These are phyloP conservation scores for Theristus sp. DNA, from an alignment of 2,888 invertebrate species.

Conservation along the genomic window DNA sequence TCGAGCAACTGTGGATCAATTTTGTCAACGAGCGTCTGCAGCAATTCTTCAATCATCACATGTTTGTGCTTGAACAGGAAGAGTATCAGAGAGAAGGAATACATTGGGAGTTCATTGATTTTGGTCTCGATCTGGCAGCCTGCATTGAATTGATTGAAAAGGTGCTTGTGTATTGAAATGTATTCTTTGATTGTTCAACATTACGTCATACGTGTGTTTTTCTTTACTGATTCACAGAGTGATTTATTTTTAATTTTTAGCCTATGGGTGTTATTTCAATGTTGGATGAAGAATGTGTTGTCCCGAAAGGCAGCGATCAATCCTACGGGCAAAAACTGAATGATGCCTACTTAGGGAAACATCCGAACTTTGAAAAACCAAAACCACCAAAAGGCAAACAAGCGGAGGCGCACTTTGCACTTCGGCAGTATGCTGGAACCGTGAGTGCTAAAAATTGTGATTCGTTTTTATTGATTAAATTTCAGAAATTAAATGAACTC, in stretches of 20 bases:
- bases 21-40: conserved; percentile 95
- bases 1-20: conserved; percentile 96
- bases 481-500: no score
- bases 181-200: no score
- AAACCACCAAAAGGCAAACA: conserved; percentile 33
- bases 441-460: conserved; percentile 43
- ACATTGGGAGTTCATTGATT: conserved; percentile 82
- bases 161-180: conserved; percentile 32
- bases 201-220: background rate
- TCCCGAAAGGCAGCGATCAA: conserved; percentile 28
- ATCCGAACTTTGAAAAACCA: conserved; percentile 30
- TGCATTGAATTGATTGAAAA: conserved; percentile 85
- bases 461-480: no score
- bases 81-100: conserved; percentile 59
- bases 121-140: conserved; percentile 82
- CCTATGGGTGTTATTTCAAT: conserved; percentile 30
- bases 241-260: conserved; percentile 13
- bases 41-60: conserved; percentile 95
- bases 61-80: conserved; percentile 84
- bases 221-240: background rate
- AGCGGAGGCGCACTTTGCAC: conserved; percentile 86
- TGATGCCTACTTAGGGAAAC: conserved; percentile 29
- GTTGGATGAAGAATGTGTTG: conserved; percentile 30
- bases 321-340: conserved; percentile 26
- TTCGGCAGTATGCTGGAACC: conserved; percentile 95